phyloP scores from a whole-genome alignment of 2,113 vertebrate species.

The Myotis lucifugus region DNA sequence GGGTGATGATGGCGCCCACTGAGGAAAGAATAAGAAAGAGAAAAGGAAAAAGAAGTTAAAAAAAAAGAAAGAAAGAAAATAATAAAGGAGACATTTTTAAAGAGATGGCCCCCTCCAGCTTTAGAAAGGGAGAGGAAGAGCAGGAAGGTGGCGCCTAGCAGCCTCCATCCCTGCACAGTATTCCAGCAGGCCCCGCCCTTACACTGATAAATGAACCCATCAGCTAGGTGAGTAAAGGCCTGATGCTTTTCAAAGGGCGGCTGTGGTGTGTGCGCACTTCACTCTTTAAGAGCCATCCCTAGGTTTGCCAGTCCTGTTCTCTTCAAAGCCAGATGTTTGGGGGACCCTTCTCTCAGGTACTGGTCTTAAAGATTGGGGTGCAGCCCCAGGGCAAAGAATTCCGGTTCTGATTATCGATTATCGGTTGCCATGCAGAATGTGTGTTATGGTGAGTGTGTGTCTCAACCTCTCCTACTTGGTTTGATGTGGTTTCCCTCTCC shows the following conservation, averaged over 20 bases:
- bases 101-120: background rate
- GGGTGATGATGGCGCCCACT: background rate
- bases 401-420: background rate
- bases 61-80: background rate
- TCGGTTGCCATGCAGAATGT: fast-evolving
- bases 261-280: background rate
- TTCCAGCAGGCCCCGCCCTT: background rate
- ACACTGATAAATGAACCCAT: background rate
- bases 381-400: background rate
- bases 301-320: fast-evolving
- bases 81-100: background rate
- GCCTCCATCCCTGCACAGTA: background rate
- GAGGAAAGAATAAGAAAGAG: background rate
- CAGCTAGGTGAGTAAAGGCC: too few relatives aligned
- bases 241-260: background rate
- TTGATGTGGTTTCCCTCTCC: background rate
- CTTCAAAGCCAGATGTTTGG: background rate
- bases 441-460: background rate
- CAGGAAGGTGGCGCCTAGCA: background rate
- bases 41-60: background rate
- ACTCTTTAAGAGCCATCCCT: background rate
- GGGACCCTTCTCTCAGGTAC: background rate
- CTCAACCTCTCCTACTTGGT: background rate
- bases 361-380: background rate
- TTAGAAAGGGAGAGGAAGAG: background rate